Evolutionary conservation across 30 jellyfish, hydroid and myxozoan genomes (phyloP), one percentile per base, ranked within the genome.

Genomic region (Pseudorhiza aurosa): DNA sequence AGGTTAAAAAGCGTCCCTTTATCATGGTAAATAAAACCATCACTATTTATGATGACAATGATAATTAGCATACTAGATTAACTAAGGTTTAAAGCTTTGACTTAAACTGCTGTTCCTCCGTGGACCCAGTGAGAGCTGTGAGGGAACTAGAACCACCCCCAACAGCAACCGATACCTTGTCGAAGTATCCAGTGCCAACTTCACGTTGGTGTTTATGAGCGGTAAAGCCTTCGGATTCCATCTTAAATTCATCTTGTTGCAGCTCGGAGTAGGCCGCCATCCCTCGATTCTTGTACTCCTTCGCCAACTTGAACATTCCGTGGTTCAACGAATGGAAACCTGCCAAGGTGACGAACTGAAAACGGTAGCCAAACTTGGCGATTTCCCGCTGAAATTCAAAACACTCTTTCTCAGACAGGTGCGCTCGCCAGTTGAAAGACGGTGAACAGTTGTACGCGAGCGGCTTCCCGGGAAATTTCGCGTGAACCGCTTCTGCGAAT

Each of bases 361-460:
- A 92, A 19, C 96, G 73, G 88, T 85, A 92, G 14, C 98, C 98
- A 27, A 80, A 88, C 76, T 85, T 92, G 42, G 97, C 98, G 18
- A 92, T 77, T 43, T 92, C 97, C 49, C 82, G 65, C 58, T 92
- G 98, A 65, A 92, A 92, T 24, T 68, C 65, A 31, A 68, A 81
- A 42, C 93, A 86, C 51, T 85, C 96, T 24, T 64, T 68, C 53
- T 85, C 96, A 53, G 96, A 77, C 27, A 92, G 93, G 33, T 79
- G 47, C 11, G 95, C 95, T 27, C 77, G 68, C 98, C 98, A 91
- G 94, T 91, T 83, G 91, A 91, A 91, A 2, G 98, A 91, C 42
- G 98, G 98, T 5, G 98, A 91, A 27, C 98, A 91, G 85, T 91
- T 91, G 81, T 91, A 91, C 12, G 98, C 98, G 12, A 91, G 82